These are phyloP conservation scores for Hymenopus coronatus DNA, from an alignment of 2,888 invertebrate genomes.

Conservation along the genomic window DNA sequence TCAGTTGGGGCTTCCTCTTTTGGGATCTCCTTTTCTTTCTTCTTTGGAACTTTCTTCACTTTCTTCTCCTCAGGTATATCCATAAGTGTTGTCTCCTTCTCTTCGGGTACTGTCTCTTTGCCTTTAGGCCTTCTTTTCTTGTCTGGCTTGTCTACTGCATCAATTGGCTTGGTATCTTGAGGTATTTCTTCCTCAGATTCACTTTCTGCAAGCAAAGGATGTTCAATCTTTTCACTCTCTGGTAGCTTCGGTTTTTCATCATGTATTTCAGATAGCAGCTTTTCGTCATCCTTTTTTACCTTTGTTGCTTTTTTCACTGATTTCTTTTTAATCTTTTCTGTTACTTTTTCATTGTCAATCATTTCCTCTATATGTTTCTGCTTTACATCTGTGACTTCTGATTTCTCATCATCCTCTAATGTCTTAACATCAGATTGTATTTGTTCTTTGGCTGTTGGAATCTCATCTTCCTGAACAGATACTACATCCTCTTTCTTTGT, in stretches of 20 bases:
- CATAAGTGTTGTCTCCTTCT: not conserved
- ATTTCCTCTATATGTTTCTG: not conserved
- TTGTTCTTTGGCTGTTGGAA: not conserved
- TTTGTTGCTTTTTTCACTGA: not conserved
- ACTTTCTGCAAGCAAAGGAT: too few relatives aligned
- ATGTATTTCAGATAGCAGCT: too few relatives aligned
- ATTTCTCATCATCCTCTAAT: conserved; percentile 27
- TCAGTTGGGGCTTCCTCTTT: conserved; percentile 31
- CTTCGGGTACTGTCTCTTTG: not conserved
- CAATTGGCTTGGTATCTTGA: conserved; percentile 29
- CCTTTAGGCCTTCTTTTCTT: too few relatives aligned
- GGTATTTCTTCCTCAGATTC: conserved; percentile 29
- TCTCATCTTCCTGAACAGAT: not conserved
- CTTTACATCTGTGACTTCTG: not conserved
- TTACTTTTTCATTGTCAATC: not conserved
- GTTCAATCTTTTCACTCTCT: too few relatives aligned
- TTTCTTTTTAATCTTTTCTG: not conserved
- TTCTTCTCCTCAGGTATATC: not conserved
- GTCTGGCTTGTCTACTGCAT: conserved; percentile 33
- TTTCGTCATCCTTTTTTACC: not conserved
- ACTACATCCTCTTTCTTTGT: conserved; percentile 26
- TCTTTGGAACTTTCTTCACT: conserved; percentile 31
- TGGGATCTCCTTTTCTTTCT: conserved; percentile 40
- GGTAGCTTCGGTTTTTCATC: too few relatives aligned
- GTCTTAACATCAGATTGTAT: too few relatives aligned